These are phyloP conservation scores for Phodopus roborovskii DNA, from an alignment of 2,113 vertebrate species.

Conservation along the genomic window DNA sequence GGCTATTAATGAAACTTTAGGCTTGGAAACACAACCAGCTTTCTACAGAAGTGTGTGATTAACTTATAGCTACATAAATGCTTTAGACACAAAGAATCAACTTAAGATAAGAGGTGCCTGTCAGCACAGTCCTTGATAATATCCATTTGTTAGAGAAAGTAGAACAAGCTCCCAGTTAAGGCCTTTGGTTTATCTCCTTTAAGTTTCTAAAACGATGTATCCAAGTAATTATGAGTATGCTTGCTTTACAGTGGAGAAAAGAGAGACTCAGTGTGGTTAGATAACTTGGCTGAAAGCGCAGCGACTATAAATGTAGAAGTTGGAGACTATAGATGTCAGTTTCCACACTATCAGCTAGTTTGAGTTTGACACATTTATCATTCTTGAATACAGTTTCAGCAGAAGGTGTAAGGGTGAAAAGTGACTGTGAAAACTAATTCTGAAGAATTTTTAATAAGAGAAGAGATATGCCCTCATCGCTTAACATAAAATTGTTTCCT, in stretches of 20 bases:
- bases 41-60: not conserved
- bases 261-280: not conserved
- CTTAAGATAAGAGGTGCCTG: not conserved
- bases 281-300: not conserved
- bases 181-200: not conserved
- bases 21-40: not conserved
- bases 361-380: slow-evolving; percentile 22
- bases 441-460: slow-evolving; percentile 34
- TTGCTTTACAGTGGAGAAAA: not conserved
- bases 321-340: not conserved
- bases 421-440: slow-evolving; percentile 51
- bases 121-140: not conserved
- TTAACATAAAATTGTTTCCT: slow-evolving; percentile 43
- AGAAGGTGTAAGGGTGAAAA: slow-evolving; percentile 17
- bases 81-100: not conserved
- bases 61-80: not conserved
- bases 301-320: not conserved
- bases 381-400: not conserved
- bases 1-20: not conserved
- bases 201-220: not conserved
- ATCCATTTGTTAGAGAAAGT: not conserved
- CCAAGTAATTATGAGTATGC: not conserved
- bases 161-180: not conserved
- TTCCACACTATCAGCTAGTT: not conserved
- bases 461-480: not conserved